Evolutionary conservation across 2,797 vertebrate genomes (phyloP).

Genomic region (Falco peregrinus): DNA sequence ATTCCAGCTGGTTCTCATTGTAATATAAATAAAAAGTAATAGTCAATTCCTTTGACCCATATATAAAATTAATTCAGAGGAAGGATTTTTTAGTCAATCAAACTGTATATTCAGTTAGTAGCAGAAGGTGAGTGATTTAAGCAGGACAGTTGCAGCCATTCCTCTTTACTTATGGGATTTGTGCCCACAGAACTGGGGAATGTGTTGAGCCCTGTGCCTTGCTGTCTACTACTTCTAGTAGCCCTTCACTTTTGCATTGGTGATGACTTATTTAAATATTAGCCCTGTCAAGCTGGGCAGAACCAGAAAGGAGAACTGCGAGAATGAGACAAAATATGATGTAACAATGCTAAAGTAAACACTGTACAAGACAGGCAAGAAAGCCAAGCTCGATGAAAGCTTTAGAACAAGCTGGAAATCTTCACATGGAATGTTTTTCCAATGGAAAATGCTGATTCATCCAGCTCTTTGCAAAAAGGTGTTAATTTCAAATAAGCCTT

Average conservation of each 20-base stretch:
- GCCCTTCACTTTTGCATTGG: not conserved
- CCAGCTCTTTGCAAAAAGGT: not conserved
- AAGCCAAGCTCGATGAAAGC: constrained; percentile 25
- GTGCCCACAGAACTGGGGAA: not conserved
- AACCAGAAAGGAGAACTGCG: not conserved
- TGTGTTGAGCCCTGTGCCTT: not conserved
- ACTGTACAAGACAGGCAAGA: constrained; percentile 56
- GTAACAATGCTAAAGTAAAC: constrained; percentile 47
- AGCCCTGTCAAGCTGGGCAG: not conserved
- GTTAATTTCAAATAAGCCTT: constrained; percentile 50
- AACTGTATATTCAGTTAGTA: not conserved
- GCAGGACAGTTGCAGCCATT: not conserved
- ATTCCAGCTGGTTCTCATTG: not conserved
- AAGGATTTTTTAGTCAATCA: not conserved
- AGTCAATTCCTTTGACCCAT: not conserved
- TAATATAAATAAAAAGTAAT: not conserved
- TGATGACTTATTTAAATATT: constrained; percentile 26
- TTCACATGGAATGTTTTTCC: constrained; percentile 20
- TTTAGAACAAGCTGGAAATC: not conserved
- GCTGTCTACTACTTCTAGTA: not conserved
- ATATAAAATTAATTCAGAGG: not conserved
- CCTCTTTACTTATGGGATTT: constrained; percentile 22
- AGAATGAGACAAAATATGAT: constrained; percentile 55
- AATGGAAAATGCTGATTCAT: constrained; percentile 49
- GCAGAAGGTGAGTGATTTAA: not conserved